A percentile compares a stretch with the other conserved stretches of the same genome.
phyloP scores from a whole-genome alignment of 2,797 vertebrate genomes.

The Tiaroga cobitis region DNA sequence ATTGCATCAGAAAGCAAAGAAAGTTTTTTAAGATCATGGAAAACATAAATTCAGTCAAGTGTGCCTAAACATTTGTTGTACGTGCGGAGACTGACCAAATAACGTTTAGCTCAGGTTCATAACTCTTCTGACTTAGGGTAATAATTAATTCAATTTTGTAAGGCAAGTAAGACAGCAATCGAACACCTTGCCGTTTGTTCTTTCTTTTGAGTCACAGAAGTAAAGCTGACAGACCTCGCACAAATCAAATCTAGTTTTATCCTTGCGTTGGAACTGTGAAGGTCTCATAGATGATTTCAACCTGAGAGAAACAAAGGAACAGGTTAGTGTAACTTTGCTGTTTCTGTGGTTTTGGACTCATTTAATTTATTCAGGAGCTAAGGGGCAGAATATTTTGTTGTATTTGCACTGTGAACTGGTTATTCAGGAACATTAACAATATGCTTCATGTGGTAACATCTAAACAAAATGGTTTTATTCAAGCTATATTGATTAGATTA shows the following conservation, averaged over 20 bases:
- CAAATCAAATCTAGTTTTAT: background rate
- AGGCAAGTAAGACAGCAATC: constrained; percentile 73
- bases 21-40: constrained; percentile 8
- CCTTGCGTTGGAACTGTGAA: constrained; percentile 3
- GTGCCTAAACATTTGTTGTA: background rate
- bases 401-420: background rate
- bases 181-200: background rate
- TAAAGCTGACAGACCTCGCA: background rate
- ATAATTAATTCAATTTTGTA: constrained; percentile 73
- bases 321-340: background rate
- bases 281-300: background rate
- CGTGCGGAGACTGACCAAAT: constrained; percentile 12
- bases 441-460: background rate
- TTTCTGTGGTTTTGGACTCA: background rate
- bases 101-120: constrained; percentile 37
- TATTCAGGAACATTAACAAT: background rate
- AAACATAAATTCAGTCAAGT: constrained; percentile 23
- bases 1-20: background rate
- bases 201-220: background rate
- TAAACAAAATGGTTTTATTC: background rate
- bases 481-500: background rate
- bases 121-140: constrained; percentile 57
- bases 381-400: background rate
- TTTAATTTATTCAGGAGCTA: background rate
- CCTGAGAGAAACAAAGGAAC: background rate